Base-by-base conservation (phyloP, 2,797 vertebrate genomes). In the Philypnodon macrostomus region DNA sequence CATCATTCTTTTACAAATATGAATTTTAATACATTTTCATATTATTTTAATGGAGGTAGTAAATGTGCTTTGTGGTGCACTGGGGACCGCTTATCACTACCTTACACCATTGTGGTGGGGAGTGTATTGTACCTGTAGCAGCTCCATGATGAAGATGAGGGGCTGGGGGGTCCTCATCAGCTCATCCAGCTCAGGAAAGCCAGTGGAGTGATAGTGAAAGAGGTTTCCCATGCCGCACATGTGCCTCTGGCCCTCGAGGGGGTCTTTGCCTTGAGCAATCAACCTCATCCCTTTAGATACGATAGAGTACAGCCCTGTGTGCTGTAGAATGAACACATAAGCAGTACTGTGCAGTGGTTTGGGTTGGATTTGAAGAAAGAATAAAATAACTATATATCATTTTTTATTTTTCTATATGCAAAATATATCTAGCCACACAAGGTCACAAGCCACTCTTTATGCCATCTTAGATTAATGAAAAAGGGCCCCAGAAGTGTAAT, bases 181-280 rank as follows among this genome's bases (percentile, higher is more conserved):
- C 67, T 95, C 93, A 0, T 95, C 93, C 45, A 95, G 89, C 72
- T 95, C 94, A 0, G 84, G 85, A 1, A 87, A 94, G 38, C 93
- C 93, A 0, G 92, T 93, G 68, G 91, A 93, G 78, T 93, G 91
- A 58, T 94, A 94, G 67, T 92, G 75, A 51, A 94, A 93, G 82
- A 95, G 59, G 82, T 94, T 95, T 42, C 93, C 93, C 90, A 95
- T 91, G 4, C 93, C 93, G 0, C 94, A 95, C 80, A 84, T 93
- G 71, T 94, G 93, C 60, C 76, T 90, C 81, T 93, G 93, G 29
- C 91, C 91, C 47, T 94, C 91, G 4, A 93, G 75, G 2, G 93
- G 92, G 64, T 96, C 94, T 66, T 83, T 91, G 4, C 92, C 93
- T 65, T 93, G 89, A 0, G 90, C 88, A 0, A 92, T 91, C 56